phyloP scores from a whole-genome alignment of 2,797 vertebrate species.

The Coccyzus lansbergi region DNA sequence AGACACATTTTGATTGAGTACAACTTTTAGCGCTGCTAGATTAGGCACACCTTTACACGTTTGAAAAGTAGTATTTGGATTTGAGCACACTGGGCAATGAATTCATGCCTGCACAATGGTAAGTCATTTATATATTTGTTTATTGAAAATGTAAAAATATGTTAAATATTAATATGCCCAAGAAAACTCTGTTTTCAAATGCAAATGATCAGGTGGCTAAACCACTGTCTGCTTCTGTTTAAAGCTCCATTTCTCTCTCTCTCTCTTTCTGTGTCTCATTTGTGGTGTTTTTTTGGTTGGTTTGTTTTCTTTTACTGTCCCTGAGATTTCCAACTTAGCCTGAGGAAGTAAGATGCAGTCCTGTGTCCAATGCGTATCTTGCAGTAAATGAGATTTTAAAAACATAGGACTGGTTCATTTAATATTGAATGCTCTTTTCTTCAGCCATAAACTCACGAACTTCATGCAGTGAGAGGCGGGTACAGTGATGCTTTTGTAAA shows the following conservation, averaged over 20 bases:
- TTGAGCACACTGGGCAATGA: neutral
- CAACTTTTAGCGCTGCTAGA: neutral
- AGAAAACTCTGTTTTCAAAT: neutral
- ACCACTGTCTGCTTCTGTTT: neutral
- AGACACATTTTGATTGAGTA: neutral
- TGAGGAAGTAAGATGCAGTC: neutral
- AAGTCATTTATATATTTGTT: neutral
- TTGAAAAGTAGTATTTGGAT: neutral
- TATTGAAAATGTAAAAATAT: neutral
- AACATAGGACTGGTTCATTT: neutral
- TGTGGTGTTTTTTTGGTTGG: neutral
- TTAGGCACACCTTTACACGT: neutral
- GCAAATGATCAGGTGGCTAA: neutral
- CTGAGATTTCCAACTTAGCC: neutral
- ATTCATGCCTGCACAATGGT: neutral
- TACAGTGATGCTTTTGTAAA: neutral
- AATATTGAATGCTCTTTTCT: neutral
- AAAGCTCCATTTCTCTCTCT: neutral
- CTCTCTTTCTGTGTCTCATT: neutral
- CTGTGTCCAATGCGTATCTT: neutral
- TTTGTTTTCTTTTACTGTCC: neutral
- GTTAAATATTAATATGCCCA: neutral
- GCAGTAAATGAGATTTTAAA: slow-evolving; percentile 2
- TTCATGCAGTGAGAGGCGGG: neutral
- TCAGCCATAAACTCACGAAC: neutral